These are phyloP conservation scores for Enteromius thamalakanensis DNA, from an alignment of 2,797 vertebrate genomes.

Conservation along the genomic window DNA sequence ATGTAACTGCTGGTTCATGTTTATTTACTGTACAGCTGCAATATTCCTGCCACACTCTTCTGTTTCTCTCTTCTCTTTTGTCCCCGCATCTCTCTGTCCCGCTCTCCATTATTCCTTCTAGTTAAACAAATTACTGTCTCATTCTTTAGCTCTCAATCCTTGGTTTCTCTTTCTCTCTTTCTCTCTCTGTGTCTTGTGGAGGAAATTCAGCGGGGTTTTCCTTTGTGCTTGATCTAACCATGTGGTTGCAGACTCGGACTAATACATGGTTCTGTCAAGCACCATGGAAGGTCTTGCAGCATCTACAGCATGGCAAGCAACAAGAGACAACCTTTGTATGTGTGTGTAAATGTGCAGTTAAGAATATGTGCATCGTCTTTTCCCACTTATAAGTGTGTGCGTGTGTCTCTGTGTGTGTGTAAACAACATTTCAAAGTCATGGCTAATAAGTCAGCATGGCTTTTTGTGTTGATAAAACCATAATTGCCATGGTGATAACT, in stretches of 20 bases:
- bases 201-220: constrained; percentile 99
- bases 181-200: constrained; percentile 85
- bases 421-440: constrained; percentile 37
- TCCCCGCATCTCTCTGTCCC: constrained; percentile 61
- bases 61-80: constrained; percentile 29
- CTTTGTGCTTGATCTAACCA: constrained; percentile 99
- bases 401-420: constrained; percentile 32
- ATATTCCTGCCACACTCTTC: constrained; percentile 46
- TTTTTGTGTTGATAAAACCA: constrained; percentile 40
- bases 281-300: constrained; percentile 99
- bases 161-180: constrained; percentile 34
- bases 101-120: not conserved
- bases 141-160: constrained; percentile 13
- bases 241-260: constrained; percentile 98
- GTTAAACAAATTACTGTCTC: constrained; percentile 56
- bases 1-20: constrained; percentile 16
- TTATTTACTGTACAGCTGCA: constrained; percentile 49
- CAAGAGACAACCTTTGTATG: constrained; percentile 73
- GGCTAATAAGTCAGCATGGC: constrained; percentile 20
- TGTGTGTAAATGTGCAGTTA: constrained; percentile 25
- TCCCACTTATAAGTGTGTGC: constrained; percentile 13
- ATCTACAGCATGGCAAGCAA: constrained; percentile 95
- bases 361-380: constrained; percentile 18
- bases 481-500: constrained; percentile 56
- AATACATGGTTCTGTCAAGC: constrained; percentile 99